Percentiles rank a stretch among this genome's conserved stretches.
Conservation (phyloP, 64 coral and sea anemone species). For the Porites australiensis region DNA sequence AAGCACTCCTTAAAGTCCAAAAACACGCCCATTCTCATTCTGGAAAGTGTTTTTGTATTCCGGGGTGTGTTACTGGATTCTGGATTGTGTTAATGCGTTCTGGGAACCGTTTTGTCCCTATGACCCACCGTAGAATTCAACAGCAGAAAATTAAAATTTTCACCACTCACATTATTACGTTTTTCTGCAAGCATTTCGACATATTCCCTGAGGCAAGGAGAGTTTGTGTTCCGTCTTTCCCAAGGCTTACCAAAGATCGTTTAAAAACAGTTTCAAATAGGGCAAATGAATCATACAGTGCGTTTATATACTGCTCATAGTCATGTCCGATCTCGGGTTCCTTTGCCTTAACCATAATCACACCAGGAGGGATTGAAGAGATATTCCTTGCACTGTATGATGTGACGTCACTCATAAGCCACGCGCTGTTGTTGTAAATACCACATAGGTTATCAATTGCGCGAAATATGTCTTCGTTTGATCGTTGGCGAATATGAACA, state of each 20-base stretch:
- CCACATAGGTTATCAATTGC: neutral
- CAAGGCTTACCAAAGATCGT: neutral
- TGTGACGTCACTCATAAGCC: neutral
- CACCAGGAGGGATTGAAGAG: neutral
- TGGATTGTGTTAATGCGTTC: no score
- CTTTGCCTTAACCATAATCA: neutral
- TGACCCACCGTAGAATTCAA: no score
- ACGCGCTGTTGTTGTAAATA: neutral
- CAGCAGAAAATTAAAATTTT: no score
- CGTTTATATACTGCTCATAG: constrained; percentile 3
- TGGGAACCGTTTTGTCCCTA: no score
- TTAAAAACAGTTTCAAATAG: constrained; percentile 30
- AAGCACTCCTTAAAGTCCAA: no score
- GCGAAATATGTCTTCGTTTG: constrained; percentile 13
- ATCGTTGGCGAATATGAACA: neutral
- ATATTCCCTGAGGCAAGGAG: neutral
- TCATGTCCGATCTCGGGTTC: neutral
- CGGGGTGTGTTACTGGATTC: no score
- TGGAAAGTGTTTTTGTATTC: no score
- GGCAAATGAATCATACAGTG: constrained; percentile 32
- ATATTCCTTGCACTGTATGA: neutral
- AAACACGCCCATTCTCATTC: no score
- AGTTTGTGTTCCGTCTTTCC: neutral
- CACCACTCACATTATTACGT: neutral
- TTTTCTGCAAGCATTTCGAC: neutral